A percentile compares a stretch with the other conserved stretches of the same genome.
Evolutionary conservation across 1,140 invertebrate genomes (phyloP).

Genomic region (Portunus trituberculatus): DNA sequence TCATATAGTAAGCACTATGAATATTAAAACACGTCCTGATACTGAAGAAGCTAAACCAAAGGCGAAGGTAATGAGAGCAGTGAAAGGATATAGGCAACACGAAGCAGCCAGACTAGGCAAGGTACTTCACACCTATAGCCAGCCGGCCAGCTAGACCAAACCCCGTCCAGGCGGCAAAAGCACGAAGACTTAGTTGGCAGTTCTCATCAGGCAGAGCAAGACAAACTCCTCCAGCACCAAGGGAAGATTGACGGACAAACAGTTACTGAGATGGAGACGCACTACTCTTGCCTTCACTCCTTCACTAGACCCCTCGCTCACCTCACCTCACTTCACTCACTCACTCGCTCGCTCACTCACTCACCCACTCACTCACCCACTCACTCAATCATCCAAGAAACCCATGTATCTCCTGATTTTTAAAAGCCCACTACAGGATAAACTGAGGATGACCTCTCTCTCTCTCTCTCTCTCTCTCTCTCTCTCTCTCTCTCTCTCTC

Average conservation of each 20-base stretch:
- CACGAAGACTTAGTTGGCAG: too few species aligned
- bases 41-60: neutral
- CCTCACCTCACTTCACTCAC: too few species aligned
- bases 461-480: neutral
- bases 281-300: too few species aligned
- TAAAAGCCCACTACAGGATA: neutral
- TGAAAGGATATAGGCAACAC: neutral
- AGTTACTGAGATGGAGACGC: too few species aligned
- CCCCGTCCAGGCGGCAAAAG: too few species aligned
- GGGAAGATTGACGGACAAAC: too few species aligned
- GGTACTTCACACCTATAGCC: neutral
- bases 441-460: neutral
- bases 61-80: neutral
- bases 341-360: neutral
- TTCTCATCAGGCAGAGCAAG: too few species aligned
- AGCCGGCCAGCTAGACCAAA: neutral
- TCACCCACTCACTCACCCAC: too few species aligned
- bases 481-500: neutral
- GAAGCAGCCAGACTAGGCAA: neutral
- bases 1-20: too few species aligned
- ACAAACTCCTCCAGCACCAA: too few species aligned
- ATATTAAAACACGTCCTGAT: too few species aligned
- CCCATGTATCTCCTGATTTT: neutral
- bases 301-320: neutral
- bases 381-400: too few species aligned